Conservation (phyloP, 2,113 vertebrate species). For the Pituophis catenifer region DNA sequence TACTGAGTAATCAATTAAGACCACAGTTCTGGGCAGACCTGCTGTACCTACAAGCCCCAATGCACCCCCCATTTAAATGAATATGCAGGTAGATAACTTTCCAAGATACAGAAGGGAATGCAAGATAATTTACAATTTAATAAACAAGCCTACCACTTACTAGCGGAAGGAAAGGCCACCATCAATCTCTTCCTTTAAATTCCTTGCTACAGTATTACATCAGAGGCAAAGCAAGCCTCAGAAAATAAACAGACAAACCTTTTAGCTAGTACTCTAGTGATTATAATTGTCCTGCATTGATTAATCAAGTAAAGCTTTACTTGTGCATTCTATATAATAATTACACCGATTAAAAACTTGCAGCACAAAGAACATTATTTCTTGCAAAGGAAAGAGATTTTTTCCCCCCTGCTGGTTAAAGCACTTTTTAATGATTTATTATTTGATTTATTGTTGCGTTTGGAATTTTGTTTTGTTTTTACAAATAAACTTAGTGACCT, state of each 20-base stretch:
- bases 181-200: neutral
- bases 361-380: constrained; percentile 5
- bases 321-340: neutral
- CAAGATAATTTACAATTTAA: constrained; percentile 3
- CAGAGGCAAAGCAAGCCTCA: neutral
- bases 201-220: neutral
- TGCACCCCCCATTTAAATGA: neutral
- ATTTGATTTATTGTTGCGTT: neutral
- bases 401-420: neutral
- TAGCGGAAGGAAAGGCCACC: neutral
- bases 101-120: neutral
- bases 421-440: neutral
- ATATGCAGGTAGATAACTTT: neutral
- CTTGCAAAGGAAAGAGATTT: neutral
- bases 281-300: neutral
- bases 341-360: constrained; percentile 2
- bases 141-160: neutral
- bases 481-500: neutral
- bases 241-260: neutral
- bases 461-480: neutral
- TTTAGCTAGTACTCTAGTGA: neutral
- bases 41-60: neutral
- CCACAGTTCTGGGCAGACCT: neutral
- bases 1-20: neutral
- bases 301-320: constrained; percentile 8